Evolutionary conservation across 1,140 invertebrate genomes (phyloP).

Genomic region (Phenacoccus solenopsis): DNA sequence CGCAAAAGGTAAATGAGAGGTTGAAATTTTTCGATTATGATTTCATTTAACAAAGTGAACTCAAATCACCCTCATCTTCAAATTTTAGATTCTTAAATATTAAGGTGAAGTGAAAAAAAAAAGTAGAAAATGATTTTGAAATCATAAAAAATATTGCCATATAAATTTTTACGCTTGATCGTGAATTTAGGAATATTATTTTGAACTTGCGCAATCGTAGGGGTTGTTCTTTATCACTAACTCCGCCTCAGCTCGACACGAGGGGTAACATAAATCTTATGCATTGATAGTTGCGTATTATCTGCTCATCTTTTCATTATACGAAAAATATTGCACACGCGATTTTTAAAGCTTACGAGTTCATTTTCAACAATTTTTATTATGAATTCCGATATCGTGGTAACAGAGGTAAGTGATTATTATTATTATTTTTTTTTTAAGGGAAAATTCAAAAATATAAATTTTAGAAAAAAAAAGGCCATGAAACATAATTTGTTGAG

Average conservation of each 20-base stretch:
- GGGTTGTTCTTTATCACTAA: conserved; percentile 13
- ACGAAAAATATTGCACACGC: not conserved
- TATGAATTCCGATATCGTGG: not conserved
- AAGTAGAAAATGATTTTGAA: too few relatives aligned
- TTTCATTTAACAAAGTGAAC: too few relatives aligned
- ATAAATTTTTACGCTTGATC: too few relatives aligned
- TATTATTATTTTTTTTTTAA: not conserved
- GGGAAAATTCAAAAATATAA: not conserved
- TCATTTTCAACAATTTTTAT: not conserved
- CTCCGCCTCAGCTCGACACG: not conserved
- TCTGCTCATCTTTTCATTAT: not conserved
- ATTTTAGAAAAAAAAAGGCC: not conserved
- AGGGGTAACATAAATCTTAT: not conserved
- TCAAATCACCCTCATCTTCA: too few relatives aligned
- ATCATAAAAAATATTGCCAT: too few relatives aligned
- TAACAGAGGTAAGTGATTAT: not conserved
- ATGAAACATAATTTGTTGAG: not conserved
- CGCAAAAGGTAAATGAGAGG: too few relatives aligned
- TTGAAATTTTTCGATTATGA: too few relatives aligned
- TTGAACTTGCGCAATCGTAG: not conserved
- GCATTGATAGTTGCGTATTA: not conserved
- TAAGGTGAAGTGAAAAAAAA: too few relatives aligned
- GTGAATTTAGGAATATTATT: not conserved
- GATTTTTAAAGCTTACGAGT: not conserved
- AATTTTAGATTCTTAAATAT: too few relatives aligned